A percentile compares a stretch with the other conserved stretches of the same genome.
phyloP scores from a whole-genome alignment of 1,140 invertebrate genomes.

The Episyrphus balteatus region DNA sequence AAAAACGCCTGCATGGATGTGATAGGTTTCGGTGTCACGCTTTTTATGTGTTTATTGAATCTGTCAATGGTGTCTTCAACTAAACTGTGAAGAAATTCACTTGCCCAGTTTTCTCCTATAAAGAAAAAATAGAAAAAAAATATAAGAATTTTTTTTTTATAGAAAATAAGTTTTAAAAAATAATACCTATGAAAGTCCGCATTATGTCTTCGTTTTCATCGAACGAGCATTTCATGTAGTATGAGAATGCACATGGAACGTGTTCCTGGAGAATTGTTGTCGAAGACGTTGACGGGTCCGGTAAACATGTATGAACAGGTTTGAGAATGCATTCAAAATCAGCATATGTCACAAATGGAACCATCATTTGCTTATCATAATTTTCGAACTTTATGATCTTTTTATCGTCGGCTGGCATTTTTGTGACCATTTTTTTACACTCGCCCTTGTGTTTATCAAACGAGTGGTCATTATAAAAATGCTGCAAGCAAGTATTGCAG shows the following conservation, averaged over 20 bases:
- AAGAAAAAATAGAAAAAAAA: not conserved
- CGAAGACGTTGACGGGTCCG: not conserved
- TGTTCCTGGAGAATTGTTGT: conserved; percentile 2
- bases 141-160: no score
- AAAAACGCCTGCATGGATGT: no score
- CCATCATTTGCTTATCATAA: conserved; percentile 7
- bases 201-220: no score
- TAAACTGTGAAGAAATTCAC: not conserved
- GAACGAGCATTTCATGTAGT: conserved; percentile 6
- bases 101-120: not conserved
- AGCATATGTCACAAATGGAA: conserved; percentile 26
- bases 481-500: conserved; percentile 16
- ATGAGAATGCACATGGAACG: conserved; percentile 5
- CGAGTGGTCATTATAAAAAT: conserved; percentile 11
- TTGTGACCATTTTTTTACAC: conserved; percentile 11
- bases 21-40: no score
- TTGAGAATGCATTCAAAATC: conserved; percentile 28
- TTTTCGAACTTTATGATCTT: conserved; percentile 19
- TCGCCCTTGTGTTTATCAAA: conserved; percentile 10
- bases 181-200: not conserved
- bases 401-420: conserved; percentile 12
- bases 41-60: no score
- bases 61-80: not conserved
- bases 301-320: not conserved
- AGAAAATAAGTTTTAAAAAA: not conserved